Evolutionary conservation across 2,888 invertebrate species (phyloP), one percentile per base, ranked within the genome.

Genomic region (Athalia circularis): DNA sequence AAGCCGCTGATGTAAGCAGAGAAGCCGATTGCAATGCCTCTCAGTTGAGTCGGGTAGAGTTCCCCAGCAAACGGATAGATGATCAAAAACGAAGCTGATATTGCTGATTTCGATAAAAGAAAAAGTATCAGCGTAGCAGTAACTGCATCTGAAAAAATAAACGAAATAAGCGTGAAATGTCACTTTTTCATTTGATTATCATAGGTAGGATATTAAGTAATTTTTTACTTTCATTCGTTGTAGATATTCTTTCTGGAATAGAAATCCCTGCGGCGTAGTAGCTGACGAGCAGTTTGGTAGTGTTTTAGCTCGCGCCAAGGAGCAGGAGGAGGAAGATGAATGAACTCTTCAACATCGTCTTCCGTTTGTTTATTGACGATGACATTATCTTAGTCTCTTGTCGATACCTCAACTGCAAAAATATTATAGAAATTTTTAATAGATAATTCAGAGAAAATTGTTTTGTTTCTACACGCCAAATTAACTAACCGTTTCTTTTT

Each of bases 21-120:
- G 77, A 96, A 95, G 67, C 97, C 97, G 84, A 98, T 97, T 13
- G 97, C 98, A 77, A 97, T 92, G 3, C 97, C 97, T 84, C 98
- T 93, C 65, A 97, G 92, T 89, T 96, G 96, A 3, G 97, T 98
- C 1, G 98, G 98, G 90, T 97, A 97, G 43, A 98, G 90, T 91
- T 98, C 98, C 8, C 96, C 96, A 83, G 97, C 97, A 90, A 97
- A 97, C 0, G 97, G 97, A 90, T 97, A 98, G 85, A 98, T 96
- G 81, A 97, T 96, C 78, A 97, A 92, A 91, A 97, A 98, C 5
- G 97, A 96, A 5, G 97, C 97, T 1, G 97, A 97, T 87, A 97
- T 96, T 82, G 97, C 94, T 82, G 96, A 96, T 91, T 98, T 98
- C 11, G 97, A 95, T 85, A 96, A 92, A 59, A 96, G 91, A 89